These are phyloP conservation scores for Hephaestus fuliginosus DNA, from an alignment of 2,797 vertebrate species.

Conservation along the genomic window DNA sequence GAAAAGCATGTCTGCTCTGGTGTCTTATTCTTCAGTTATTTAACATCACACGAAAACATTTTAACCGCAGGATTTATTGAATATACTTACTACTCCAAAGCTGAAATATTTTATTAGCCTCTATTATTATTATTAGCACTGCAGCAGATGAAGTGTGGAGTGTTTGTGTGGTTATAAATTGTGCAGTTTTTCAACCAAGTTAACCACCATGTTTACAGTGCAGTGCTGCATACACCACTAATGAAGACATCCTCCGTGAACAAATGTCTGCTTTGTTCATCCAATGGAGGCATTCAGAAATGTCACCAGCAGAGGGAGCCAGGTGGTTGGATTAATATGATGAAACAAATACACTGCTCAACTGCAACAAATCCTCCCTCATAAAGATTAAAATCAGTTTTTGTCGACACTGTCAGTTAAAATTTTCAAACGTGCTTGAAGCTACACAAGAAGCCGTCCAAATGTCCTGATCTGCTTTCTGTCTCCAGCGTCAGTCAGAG, in stretches of 20 bases:
- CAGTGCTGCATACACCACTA: not conserved
- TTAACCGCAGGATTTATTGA: not conserved
- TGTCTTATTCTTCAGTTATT: constrained; percentile 66
- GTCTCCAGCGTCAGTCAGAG: not conserved
- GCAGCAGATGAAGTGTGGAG: not conserved
- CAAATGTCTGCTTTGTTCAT: not conserved
- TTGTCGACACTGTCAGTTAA: not conserved
- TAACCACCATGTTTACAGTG: not conserved
- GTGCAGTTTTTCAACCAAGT: too few species aligned
- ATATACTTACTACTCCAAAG: not conserved
- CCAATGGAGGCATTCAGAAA: not conserved
- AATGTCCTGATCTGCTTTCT: not conserved
- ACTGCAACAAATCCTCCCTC: not conserved
- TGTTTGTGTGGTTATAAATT: not conserved
- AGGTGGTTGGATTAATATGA: not conserved
- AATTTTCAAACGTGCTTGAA: not conserved
- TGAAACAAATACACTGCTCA: not conserved
- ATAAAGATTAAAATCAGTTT: not conserved
- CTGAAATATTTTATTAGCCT: not conserved
- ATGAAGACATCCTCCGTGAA: not conserved
- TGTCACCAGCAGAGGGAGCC: constrained; percentile 54
- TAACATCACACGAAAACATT: constrained; percentile 24
- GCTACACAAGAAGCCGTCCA: not conserved
- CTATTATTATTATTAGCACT: not conserved
- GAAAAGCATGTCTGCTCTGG: constrained; percentile 76